Conservation (phyloP, 1,140 invertebrate genomes). For the Vollenhovia emeryi region DNA sequence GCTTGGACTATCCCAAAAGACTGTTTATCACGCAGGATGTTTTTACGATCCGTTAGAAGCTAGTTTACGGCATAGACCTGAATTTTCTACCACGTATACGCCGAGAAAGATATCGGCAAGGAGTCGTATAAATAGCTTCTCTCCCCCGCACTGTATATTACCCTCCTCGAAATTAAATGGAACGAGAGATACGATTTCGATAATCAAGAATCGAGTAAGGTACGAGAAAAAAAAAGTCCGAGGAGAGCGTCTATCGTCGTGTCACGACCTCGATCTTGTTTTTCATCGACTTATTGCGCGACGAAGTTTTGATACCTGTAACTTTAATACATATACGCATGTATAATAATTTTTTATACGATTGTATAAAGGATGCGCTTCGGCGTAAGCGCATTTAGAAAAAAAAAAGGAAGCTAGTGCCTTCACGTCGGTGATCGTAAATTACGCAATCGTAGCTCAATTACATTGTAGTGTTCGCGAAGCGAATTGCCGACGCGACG, state of each 20-base stretch:
- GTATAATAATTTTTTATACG: conserved; percentile 42
- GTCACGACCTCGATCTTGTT: conserved; percentile 7
- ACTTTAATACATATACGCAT: conserved; percentile 33
- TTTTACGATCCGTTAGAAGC: conserved; percentile 6
- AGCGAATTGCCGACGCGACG: not conserved
- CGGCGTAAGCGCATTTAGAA: conserved; percentile 5
- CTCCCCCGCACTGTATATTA: conserved; percentile 9
- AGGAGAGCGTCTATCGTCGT: not conserved
- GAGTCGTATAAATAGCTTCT: conserved; percentile 16
- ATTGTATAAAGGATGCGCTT: conserved; percentile 32
- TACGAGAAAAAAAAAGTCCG: not conserved
- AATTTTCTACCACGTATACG: conserved; percentile 28
- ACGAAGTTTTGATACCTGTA: conserved; percentile 66
- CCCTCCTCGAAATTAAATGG: conserved; percentile 8
- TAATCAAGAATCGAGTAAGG: not conserved
- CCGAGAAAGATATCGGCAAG: conserved; percentile 16
- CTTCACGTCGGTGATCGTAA: conserved; percentile 32
- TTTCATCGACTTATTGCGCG: conserved; percentile 28
- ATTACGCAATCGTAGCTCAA: conserved; percentile 41
- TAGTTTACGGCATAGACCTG: conserved; percentile 13
- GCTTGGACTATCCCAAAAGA: conserved; percentile 30
- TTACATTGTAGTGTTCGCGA: conserved; percentile 23
- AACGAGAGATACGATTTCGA: conserved; percentile 16
- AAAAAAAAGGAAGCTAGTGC: too few species aligned
- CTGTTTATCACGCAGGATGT: conserved; percentile 26